Conservation (phyloP, 2,888 invertebrate genomes). For the Thereva unica region DNA sequence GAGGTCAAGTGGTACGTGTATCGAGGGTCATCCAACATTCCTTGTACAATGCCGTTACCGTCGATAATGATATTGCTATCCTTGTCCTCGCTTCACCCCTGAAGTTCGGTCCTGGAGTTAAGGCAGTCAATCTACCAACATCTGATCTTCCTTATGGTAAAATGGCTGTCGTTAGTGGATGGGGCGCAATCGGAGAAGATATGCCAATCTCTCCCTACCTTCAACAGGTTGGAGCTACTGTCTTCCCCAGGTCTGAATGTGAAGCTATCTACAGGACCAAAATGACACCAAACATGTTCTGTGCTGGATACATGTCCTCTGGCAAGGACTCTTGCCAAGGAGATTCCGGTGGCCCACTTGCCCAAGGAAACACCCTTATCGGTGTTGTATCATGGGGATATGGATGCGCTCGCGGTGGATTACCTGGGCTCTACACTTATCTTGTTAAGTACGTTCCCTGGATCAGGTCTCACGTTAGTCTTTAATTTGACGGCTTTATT, state of each 20-base stretch:
- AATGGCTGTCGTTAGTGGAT: conserved; percentile 35
- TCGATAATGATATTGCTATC: conserved; percentile 62
- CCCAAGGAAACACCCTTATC: neutral
- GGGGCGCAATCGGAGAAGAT: conserved; percentile 44
- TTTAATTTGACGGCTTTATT: too few relatives aligned
- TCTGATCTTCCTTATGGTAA: conserved; percentile 35
- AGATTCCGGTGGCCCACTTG: conserved; percentile 41
- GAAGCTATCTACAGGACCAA: conserved; percentile 40
- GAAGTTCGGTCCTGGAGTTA: conserved; percentile 51
- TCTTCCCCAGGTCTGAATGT: conserved; percentile 57
- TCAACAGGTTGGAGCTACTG: conserved; percentile 59
- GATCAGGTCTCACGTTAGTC: too few relatives aligned
- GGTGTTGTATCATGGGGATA: conserved; percentile 21
- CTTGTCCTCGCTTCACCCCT: conserved; percentile 59
- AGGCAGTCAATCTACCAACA: conserved; percentile 50
- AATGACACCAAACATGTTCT: conserved; percentile 38
- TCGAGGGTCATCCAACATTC: neutral
- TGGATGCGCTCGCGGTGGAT: conserved; percentile 11
- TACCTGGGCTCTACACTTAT: conserved; percentile 14
- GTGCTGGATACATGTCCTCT: conserved; percentile 37
- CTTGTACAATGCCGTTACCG: conserved; percentile 43
- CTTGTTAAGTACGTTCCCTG: too few relatives aligned
- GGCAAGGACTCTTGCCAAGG: conserved; percentile 40
- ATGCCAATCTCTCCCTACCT: conserved; percentile 45
- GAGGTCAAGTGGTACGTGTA: neutral